Conservation (phyloP, 2,888 invertebrate genomes). For the Hyposoter didymator region DNA sequence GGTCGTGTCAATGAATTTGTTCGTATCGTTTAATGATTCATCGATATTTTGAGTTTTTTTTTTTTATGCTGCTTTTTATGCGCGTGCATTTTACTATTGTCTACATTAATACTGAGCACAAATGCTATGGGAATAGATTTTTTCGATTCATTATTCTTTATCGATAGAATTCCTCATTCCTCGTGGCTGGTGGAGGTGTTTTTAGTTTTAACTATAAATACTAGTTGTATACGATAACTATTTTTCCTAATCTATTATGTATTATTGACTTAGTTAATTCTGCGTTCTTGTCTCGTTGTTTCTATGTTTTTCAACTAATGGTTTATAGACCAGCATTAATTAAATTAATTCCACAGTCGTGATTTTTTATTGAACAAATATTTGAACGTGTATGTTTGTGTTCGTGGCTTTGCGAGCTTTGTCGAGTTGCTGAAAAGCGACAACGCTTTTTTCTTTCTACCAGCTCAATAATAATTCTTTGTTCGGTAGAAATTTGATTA, state of each 20-base stretch:
- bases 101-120: conserved; percentile 67
- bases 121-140: conserved; percentile 21
- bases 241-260: conserved; percentile 39
- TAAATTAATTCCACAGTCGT: conserved; percentile 24
- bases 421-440: conserved; percentile 42
- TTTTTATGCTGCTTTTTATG: conserved; percentile 24
- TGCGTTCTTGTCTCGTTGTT: conserved; percentile 53
- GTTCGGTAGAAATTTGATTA: conserved; percentile 21
- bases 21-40: not conserved
- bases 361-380: conserved; percentile 29
- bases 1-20: conserved; percentile 58
- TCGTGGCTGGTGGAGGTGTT: conserved; percentile 40
- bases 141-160: conserved; percentile 27
- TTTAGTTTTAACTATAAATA: conserved; percentile 40
- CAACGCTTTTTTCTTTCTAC: conserved; percentile 29
- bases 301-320: conserved; percentile 39
- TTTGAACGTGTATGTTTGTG: conserved; percentile 3
- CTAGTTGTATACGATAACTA: conserved; percentile 34
- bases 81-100: conserved; percentile 56
- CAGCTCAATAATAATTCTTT: not conserved
- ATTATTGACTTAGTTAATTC: conserved; percentile 56
- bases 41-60: conserved; percentile 35
- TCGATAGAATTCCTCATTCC: conserved; percentile 46
- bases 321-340: conserved; percentile 29
- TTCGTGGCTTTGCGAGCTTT: conserved; percentile 15